Percentiles rank a stretch among this genome's conserved stretches.
phyloP scores from a whole-genome alignment of 2,797 vertebrate genomes.

The Rhynchonycteris naso region DNA sequence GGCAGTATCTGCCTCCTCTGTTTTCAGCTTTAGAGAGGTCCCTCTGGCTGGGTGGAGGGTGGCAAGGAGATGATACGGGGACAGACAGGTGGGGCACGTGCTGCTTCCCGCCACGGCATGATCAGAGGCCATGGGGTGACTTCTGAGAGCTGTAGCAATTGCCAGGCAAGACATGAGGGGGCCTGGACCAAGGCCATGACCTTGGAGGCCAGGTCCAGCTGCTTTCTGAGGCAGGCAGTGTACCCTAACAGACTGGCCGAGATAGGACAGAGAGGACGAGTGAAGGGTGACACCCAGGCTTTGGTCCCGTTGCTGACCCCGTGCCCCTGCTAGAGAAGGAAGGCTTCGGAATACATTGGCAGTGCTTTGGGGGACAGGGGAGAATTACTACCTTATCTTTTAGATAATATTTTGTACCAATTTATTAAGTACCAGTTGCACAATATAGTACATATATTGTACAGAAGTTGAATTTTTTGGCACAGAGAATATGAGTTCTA shows the following conservation, averaged over 20 bases:
- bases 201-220: neutral
- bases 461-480: neutral
- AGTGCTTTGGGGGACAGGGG: fast-evolving
- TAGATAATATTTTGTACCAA: neutral
- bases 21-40: neutral
- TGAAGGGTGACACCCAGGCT: neutral
- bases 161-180: neutral
- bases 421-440: neutral
- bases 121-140: no score
- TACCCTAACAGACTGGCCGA: neutral
- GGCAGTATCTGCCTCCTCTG: neutral
- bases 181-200: no score
- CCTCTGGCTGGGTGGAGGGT: neutral
- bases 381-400: neutral
- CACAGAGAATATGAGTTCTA: neutral
- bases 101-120: neutral
- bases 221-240: neutral
- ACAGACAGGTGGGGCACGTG: fast-evolving
- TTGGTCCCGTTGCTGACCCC: fast-evolving
- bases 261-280: fast-evolving
- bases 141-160: neutral
- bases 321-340: neutral
- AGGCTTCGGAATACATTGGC: neutral
- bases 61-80: neutral
- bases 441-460: fast-evolving